phyloP scores from a whole-genome alignment of 2,888 invertebrate genomes.

The Macrosoma leucophasiata region DNA sequence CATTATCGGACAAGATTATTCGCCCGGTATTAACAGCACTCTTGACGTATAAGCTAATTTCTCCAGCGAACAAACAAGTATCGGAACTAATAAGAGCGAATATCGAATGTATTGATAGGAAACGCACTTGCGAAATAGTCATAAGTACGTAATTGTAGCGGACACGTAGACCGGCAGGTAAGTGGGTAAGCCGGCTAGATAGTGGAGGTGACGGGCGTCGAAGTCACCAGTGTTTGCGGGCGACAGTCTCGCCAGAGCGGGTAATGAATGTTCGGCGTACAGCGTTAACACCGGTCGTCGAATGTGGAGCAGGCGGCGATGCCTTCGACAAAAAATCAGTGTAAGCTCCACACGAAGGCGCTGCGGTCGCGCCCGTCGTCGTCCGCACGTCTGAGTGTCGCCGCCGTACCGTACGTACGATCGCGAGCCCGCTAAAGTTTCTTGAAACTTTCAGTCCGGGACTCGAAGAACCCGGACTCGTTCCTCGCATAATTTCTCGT shows the following conservation, averaged over 20 bases:
- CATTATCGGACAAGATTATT: conserved; percentile 19
- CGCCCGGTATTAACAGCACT: conserved; percentile 3
- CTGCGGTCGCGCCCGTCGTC: conserved; percentile 57
- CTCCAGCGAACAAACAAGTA: conserved; percentile 31
- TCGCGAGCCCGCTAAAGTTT: conserved; percentile 32
- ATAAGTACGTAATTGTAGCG: conserved; percentile 53
- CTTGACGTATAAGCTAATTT: conserved; percentile 31
- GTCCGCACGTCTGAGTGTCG: conserved; percentile 28
- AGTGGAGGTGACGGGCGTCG: conserved; percentile 38
- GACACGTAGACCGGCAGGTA: conserved; percentile 51
- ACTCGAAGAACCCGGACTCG: conserved; percentile 14
- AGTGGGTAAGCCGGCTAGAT: conserved; percentile 51
- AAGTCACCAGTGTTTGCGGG: conserved; percentile 37
- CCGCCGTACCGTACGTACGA: too few species aligned
- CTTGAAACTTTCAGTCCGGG: conserved; percentile 29
- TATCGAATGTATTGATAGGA: conserved; percentile 38
- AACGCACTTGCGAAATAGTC: conserved; percentile 44
- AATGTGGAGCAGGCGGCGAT: conserved; percentile 72
- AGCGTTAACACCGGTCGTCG: conserved; percentile 67
- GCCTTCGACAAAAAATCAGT: conserved; percentile 74
- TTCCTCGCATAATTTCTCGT: conserved; percentile 20
- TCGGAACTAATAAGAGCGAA: conserved; percentile 43
- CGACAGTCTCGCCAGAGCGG: conserved; percentile 37
- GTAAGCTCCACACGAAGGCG: conserved; percentile 64
- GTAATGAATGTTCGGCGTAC: conserved; percentile 48